These are phyloP conservation scores for Phoenicopterus ruber DNA, from an alignment of 2,113 vertebrate species.

Conservation along the genomic window DNA sequence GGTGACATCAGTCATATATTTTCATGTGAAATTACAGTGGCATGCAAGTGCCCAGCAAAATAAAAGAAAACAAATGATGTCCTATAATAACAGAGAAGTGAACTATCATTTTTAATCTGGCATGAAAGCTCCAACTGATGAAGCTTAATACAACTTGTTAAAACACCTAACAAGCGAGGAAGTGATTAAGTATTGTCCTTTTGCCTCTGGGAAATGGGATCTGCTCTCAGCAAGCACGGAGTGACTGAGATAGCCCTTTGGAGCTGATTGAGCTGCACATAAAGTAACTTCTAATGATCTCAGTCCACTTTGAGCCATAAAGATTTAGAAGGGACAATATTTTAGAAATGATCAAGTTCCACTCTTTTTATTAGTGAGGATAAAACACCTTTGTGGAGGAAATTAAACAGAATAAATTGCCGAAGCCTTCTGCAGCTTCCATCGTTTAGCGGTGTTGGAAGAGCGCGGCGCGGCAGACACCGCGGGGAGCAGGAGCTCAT, in stretches of 20 bases:
- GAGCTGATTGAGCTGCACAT: constrained; percentile 51
- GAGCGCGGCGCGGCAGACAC: not conserved
- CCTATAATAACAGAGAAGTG: constrained; percentile 51
- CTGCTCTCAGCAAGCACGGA: constrained; percentile 1
- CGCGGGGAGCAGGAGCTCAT: not conserved
- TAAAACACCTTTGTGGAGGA: constrained; percentile 62
- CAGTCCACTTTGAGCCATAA: constrained; percentile 67
- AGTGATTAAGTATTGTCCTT: constrained; percentile 65
- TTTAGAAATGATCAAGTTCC: constrained; percentile 67
- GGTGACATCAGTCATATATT: constrained; percentile 69
- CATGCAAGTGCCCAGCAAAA: constrained; percentile 49
- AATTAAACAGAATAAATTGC: constrained; percentile 63
- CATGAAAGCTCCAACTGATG: constrained; percentile 46
- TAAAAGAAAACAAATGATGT: constrained; percentile 68
- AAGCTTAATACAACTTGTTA: constrained; percentile 69
- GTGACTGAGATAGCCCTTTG: constrained; percentile 48
- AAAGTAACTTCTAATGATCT: constrained; percentile 65
- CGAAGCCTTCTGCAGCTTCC: constrained; percentile 5
- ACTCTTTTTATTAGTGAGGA: constrained; percentile 65
- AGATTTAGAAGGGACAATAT: constrained; percentile 70
- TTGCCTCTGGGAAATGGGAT: constrained; percentile 57
- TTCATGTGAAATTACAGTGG: constrained; percentile 58
- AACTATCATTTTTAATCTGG: constrained; percentile 68
- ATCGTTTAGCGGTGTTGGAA: not conserved
- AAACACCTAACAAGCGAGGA: constrained; percentile 65